Conservation (phyloP, 2,113 vertebrate genomes). For the Megaceryle torquata region DNA sequence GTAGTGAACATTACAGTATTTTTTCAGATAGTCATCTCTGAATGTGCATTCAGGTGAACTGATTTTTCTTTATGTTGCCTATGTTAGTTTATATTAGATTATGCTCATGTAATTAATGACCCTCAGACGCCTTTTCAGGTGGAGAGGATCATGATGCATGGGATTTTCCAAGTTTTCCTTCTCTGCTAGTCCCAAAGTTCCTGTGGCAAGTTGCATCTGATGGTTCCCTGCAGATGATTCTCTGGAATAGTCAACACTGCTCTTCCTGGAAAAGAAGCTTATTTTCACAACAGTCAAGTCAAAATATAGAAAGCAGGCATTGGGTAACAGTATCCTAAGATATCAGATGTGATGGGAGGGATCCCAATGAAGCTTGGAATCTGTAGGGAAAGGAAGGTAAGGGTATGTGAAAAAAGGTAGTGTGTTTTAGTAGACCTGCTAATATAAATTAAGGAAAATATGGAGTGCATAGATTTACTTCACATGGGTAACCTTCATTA, state of each 20-base stretch:
- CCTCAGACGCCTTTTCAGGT: not conserved
- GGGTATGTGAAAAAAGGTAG: not conserved
- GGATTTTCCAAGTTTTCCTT: not conserved
- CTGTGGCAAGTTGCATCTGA: not conserved
- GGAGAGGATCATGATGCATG: not conserved
- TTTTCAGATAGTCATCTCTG: not conserved
- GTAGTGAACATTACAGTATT: not conserved
- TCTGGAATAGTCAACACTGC: not conserved
- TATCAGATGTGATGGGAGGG: not conserved
- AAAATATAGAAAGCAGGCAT: constrained; percentile 33
- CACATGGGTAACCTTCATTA: not conserved
- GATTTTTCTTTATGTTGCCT: not conserved
- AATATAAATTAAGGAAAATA: not conserved
- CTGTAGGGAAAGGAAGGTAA: not conserved
- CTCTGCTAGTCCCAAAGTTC: not conserved
- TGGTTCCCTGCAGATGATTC: not conserved
- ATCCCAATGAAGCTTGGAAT: not conserved
- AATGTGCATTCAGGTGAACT: not conserved
- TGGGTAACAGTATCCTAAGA: not conserved
- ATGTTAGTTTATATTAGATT: not conserved
- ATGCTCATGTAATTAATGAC: not conserved
- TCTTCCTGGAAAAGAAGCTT: constrained; percentile 28
- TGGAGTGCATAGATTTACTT: not conserved
- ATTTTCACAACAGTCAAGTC: constrained; percentile 28
- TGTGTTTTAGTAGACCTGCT: not conserved